phyloP scores from a whole-genome alignment of 2,113 vertebrate genomes.

The Mobula birostris region DNA sequence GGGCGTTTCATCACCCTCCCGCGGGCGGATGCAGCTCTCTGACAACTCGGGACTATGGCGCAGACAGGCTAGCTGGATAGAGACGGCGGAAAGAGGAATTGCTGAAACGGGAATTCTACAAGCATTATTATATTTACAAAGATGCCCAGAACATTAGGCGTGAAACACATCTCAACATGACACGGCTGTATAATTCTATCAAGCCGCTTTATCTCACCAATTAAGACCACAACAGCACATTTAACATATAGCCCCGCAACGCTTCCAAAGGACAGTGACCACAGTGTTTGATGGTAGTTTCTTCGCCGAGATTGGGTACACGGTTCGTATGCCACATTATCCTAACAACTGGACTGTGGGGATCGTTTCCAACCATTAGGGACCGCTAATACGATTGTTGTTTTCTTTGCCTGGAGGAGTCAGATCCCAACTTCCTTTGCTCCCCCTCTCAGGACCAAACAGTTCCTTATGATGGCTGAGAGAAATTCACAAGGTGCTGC shows the following conservation, averaged over 20 bases:
- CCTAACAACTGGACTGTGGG: neutral
- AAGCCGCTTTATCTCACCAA: conserved; percentile 32
- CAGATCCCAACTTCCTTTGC: neutral
- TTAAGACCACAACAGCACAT: conserved; percentile 37
- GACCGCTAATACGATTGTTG: neutral
- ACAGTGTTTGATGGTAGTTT: neutral
- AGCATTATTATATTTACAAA: conserved; percentile 50
- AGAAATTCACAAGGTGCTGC: neutral
- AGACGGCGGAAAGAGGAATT: neutral
- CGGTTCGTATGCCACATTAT: neutral
- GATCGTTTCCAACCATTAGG: neutral
- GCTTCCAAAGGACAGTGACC: neutral
- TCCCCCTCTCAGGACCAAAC: neutral
- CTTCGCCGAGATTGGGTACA: neutral
- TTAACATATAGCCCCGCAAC: conserved; percentile 4
- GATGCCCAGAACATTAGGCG: conserved; percentile 46
- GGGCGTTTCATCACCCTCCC: neutral
- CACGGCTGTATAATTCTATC: conserved; percentile 17
- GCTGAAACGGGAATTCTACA: conserved; percentile 31
- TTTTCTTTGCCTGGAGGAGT: neutral
- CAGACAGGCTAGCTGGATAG: no score
- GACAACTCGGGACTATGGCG: neutral
- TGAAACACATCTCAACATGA: conserved; percentile 32
- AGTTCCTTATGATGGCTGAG: neutral
- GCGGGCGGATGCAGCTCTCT: neutral